Evolutionary conservation across 2,113 vertebrate genomes (phyloP).

Genomic region (Cygnus buccinator): DNA sequence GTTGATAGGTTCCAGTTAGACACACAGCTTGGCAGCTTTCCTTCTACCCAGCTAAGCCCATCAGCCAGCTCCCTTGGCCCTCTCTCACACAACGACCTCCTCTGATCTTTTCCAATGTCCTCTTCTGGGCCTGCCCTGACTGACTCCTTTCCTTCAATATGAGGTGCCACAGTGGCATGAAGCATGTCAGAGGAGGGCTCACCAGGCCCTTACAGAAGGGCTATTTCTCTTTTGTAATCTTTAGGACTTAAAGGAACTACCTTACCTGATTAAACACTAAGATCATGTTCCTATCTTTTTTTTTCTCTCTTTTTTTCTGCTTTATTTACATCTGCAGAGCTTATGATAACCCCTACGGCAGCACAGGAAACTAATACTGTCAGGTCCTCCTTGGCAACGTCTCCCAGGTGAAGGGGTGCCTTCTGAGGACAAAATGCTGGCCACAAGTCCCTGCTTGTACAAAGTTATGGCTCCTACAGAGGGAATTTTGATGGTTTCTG

Average conservation of each 20-base stretch:
- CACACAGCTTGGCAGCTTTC: background rate
- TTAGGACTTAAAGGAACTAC: background rate
- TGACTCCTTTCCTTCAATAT: background rate
- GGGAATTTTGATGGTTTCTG: background rate
- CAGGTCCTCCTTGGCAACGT: background rate
- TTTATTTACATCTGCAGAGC: background rate
- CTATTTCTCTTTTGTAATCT: background rate
- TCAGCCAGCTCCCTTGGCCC: background rate
- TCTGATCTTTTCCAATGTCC: accelerated
- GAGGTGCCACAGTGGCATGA: accelerated
- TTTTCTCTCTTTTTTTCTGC: too few species aligned
- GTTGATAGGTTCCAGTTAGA: background rate
- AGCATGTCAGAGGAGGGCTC: background rate
- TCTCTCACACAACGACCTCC: background rate
- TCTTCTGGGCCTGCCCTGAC: background rate
- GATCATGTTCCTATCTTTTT: background rate
- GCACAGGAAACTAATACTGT: background rate
- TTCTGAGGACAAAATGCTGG: background rate
- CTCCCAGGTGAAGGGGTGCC: background rate
- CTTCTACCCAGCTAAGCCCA: background rate
- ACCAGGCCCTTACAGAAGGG: background rate
- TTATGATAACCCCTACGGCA: background rate
- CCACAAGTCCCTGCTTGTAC: background rate
- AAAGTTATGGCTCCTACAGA: background rate
- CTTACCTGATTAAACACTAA: background rate